phyloP scores from a whole-genome alignment of 2,797 vertebrate genomes.

The Anguilla anguilla region DNA sequence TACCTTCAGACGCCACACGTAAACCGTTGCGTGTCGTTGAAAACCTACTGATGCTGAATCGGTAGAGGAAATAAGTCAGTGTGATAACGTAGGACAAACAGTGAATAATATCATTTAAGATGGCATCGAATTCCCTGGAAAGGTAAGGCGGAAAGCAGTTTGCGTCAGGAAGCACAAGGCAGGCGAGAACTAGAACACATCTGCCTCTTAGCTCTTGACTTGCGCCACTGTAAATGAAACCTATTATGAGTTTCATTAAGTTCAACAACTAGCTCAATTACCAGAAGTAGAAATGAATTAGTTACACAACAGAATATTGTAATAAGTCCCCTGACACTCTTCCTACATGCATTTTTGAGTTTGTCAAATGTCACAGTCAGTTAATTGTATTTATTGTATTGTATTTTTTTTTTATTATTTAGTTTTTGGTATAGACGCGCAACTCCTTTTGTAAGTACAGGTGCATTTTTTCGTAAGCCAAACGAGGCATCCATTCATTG shows the following conservation, averaged over 20 bases:
- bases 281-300: background rate
- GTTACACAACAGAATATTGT: background rate
- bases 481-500: background rate
- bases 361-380: background rate
- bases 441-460: too few species aligned
- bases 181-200: too few species aligned
- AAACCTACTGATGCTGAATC: background rate
- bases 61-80: too few species aligned
- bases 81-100: too few species aligned
- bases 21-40: background rate
- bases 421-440: background rate
- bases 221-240: too few species aligned
- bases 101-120: background rate
- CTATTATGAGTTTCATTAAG: too few species aligned
- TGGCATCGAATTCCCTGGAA: too few species aligned
- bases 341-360: too few species aligned
- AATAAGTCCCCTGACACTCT: background rate
- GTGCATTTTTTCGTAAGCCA: background rate
- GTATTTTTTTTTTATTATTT: background rate
- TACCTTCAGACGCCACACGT: background rate
- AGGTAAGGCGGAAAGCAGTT: background rate
- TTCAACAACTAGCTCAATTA: too few species aligned
- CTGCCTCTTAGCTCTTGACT: too few species aligned
- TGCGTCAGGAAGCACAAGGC: slow-evolving; percentile 30
- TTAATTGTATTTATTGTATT: background rate